Conservation (phyloP, 2,113 vertebrate genomes). For the Rhodinocichla rosea region DNA sequence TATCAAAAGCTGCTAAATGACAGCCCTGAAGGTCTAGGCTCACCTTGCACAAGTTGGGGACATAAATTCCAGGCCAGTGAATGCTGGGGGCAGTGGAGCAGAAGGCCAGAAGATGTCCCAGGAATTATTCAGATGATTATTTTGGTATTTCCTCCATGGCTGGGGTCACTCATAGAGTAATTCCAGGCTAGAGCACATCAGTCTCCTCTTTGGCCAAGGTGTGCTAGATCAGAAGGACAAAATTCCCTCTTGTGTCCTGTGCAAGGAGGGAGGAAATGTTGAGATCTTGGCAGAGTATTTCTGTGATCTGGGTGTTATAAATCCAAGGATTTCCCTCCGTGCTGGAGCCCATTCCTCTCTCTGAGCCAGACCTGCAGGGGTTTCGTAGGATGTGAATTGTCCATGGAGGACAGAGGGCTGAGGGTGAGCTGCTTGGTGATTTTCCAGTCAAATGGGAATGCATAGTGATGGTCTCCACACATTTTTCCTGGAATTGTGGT, state of each 20-base stretch:
- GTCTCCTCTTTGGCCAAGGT: background rate
- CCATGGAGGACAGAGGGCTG: background rate
- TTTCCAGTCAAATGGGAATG: background rate
- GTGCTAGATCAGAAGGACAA: background rate
- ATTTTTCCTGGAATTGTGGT: background rate
- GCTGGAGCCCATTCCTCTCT: background rate
- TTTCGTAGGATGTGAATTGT: background rate
- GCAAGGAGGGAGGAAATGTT: background rate
- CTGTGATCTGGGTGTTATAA: background rate
- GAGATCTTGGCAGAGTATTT: background rate
- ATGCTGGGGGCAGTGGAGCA: background rate
- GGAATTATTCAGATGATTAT: background rate
- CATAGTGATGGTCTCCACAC: accelerated
- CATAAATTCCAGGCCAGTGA: background rate
- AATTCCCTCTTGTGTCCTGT: background rate
- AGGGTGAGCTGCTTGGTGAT: background rate
- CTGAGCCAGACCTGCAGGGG: background rate
- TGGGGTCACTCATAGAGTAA: background rate
- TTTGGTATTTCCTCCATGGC: background rate
- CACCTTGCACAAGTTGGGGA: background rate
- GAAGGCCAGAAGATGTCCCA: background rate
- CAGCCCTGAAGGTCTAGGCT: background rate
- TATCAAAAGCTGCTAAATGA: background rate
- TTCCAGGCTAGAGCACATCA: background rate
- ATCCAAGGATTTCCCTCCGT: background rate